Percentiles rank a stretch among this genome's conserved stretches.
These are phyloP conservation scores for Stigmatopora nigra DNA, from an alignment of 2,113 vertebrate genomes.

Conservation along the genomic window DNA sequence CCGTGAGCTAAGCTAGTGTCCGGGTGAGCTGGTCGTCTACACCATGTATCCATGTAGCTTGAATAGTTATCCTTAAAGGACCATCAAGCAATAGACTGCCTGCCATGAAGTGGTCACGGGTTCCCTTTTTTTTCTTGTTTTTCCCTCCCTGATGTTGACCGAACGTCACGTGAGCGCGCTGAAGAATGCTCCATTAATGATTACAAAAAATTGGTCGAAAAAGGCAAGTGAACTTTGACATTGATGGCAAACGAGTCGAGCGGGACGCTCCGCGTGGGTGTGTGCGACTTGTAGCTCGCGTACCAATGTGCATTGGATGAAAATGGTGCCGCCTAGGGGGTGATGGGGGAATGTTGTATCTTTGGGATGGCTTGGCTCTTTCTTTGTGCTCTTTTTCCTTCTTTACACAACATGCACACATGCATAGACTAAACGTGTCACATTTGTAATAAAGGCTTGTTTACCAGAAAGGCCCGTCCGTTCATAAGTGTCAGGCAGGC, in stretches of 20 bases:
- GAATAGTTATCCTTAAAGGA: neutral
- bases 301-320: too few species aligned
- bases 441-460: constrained; percentile 65
- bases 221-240: too few species aligned
- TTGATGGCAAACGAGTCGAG: too few species aligned
- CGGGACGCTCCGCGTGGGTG: too few species aligned
- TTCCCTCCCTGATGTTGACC: too few species aligned
- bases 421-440: constrained; percentile 39
- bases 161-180: neutral
- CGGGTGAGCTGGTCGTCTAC: neutral
- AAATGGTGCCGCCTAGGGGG: too few species aligned
- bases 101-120: neutral
- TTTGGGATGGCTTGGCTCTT: constrained; percentile 22
- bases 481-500: too few species aligned
- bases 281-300: too few species aligned
- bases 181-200: constrained; percentile 46
- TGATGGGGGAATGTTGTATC: too few species aligned
- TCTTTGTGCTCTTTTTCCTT: constrained; percentile 5
- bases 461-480: constrained; percentile 38
- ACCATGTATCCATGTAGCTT: neutral
- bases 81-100: constrained; percentile 2
- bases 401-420: neutral
- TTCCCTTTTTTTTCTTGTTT: neutral
- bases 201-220: neutral
- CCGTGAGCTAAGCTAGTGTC: neutral